Evolutionary conservation across 2,113 vertebrate species (phyloP).

Genomic region (Neogobius melanostomus): DNA sequence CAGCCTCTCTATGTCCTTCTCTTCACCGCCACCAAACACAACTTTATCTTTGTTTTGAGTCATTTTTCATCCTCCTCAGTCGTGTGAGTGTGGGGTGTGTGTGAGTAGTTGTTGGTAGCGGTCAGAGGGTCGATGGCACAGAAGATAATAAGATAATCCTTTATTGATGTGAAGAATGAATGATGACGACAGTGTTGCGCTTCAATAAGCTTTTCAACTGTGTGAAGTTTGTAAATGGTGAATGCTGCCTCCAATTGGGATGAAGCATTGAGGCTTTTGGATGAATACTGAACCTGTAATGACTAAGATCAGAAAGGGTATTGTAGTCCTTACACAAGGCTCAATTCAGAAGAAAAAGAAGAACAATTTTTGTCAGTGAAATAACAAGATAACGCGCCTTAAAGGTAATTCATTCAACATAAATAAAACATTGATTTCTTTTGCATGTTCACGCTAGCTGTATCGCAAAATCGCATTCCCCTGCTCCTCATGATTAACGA

Average conservation of each 20-base stretch:
- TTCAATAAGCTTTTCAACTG: no score
- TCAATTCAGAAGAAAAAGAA: not conserved
- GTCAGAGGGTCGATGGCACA: no score
- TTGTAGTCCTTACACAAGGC: not conserved
- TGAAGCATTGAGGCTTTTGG: not conserved
- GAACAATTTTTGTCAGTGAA: not conserved
- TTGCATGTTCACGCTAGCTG: slow-evolving; percentile 20
- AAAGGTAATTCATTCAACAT: slow-evolving; percentile 10
- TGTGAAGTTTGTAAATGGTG: not conserved
- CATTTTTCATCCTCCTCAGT: no score
- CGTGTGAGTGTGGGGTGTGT: no score
- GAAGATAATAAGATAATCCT: no score
- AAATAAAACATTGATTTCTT: slow-evolving; percentile 22
- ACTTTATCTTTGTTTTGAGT: no score
- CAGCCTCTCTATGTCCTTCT: no score
- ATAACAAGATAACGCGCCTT: slow-evolving; percentile 15
- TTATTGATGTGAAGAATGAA: no score
- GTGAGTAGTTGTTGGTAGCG: no score
- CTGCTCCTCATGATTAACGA: slow-evolving; percentile 14
- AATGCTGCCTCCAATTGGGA: not conserved
- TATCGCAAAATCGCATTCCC: slow-evolving; percentile 4
- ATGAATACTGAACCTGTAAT: not conserved
- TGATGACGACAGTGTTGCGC: no score
- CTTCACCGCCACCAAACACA: no score
- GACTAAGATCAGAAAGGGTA: not conserved